Base-by-base conservation (phyloP, 2,113 vertebrate genomes). In the Cercocebus atys region DNA sequence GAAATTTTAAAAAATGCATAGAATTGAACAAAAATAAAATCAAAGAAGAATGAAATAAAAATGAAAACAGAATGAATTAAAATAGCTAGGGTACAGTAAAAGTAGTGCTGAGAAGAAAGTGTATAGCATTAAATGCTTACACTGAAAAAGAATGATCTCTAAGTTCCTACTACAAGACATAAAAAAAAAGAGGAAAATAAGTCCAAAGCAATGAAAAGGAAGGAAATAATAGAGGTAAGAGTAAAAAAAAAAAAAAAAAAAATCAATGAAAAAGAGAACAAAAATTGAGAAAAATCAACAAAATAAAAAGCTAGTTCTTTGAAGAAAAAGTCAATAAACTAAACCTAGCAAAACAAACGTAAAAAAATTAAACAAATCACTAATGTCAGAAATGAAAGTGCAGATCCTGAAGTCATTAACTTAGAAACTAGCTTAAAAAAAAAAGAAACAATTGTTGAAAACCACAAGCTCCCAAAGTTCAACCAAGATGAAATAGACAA, bases 381-480 rank as follows among this genome's bases (percentile, higher is more conserved):
- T 86, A 88, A 40, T 30, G 30, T 70, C 73, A 95, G 22, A 95
- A 95, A 81, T 59, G 30, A 89, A 45, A 72, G 20, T 38, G 20
- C 0, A 95, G 64, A 78, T 14, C 13, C 35, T 66, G 43, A 32
- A 84, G 38, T 93, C 50, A 93, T n/a, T 88, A 80, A 88, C 52
- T 55, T 55, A 55, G 7, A 55, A 55, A 55, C 18, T 55, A 55
- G 52, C 52, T 55, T 55, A 7, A 55, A 55, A 55, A 50, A 50
- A 55, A 55, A 55, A 55, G 40, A 57, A 80, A 95, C 35, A 93
- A 88, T 80, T 85, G 55, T 92, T 27, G 79, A 84, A 97, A 92
- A 57, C 32, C 32, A 92, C 23, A 84, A 95, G 45, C 14, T 75
- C 40, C 73, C 10, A 94, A 84, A 85, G 64, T 47, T 91, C 70